Conservation (phyloP, 2,888 invertebrate species). For the Hipparchia semele region DNA sequence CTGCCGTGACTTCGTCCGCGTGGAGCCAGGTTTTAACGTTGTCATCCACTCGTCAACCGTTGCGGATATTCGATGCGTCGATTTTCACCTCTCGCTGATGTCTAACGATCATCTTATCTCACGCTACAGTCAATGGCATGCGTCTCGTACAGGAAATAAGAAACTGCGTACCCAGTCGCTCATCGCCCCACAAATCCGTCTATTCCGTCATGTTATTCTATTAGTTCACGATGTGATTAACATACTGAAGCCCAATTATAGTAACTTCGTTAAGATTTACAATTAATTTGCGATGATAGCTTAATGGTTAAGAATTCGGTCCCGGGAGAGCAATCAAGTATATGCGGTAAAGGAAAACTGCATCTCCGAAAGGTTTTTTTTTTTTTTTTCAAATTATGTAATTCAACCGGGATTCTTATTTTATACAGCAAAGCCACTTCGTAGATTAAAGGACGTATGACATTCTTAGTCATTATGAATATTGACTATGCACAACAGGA, state of each 20-base stretch:
- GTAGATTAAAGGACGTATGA: not conserved
- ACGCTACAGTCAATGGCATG: too few relatives aligned
- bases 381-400: not conserved
- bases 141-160: too few relatives aligned
- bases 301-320: too few relatives aligned
- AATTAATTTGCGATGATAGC: too few relatives aligned
- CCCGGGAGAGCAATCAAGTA: too few relatives aligned
- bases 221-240: not conserved
- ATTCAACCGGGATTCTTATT: not conserved
- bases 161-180: too few relatives aligned
- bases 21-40: not conserved
- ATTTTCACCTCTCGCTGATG: not conserved
- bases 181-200: not conserved
- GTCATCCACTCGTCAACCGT: not conserved
- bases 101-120: too few relatives aligned
- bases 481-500: not conserved
- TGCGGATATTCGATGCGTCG: not conserved
- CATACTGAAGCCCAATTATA: not conserved
- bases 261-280: too few relatives aligned
- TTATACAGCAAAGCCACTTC: not conserved
- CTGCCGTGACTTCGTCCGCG: too few relatives aligned
- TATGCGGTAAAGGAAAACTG: too few relatives aligned
- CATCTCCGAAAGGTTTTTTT: too few relatives aligned
- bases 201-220: too few relatives aligned
- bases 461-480: not conserved